Percentiles rank a stretch among this genome's conserved stretches.
Evolutionary conservation across 2,888 invertebrate genomes (phyloP).

Genomic region (Acrobeloides nanus): DNA sequence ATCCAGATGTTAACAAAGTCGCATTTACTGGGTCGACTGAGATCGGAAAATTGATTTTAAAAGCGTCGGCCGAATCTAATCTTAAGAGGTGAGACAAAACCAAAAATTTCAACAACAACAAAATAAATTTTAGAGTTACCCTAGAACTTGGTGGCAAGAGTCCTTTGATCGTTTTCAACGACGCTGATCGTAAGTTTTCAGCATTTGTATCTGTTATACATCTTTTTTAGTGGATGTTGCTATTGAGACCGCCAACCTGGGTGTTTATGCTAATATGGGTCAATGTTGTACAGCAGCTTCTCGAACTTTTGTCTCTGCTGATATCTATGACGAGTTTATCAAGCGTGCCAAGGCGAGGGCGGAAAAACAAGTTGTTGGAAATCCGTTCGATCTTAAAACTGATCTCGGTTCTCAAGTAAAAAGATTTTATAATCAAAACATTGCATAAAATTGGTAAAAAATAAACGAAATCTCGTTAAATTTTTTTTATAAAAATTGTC

Average conservation of each 20-base stretch:
- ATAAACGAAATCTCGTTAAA: too few relatives aligned
- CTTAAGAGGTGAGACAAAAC: slow-evolving; percentile 66
- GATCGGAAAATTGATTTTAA: slow-evolving; percentile 62
- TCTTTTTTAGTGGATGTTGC: slow-evolving; percentile 52
- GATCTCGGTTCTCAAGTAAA: slow-evolving; percentile 90
- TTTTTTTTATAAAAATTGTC: too few relatives aligned
- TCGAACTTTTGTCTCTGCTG: slow-evolving; percentile 76
- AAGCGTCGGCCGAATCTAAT: slow-evolving; percentile 69
- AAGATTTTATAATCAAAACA: too few relatives aligned
- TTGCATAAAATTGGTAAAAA: too few relatives aligned
- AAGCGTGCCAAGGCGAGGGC: slow-evolving; percentile 67
- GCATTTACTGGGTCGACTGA: slow-evolving; percentile 54
- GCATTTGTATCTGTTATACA: too few relatives aligned
- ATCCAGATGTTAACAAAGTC: slow-evolving; percentile 68
- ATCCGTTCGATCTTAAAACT: slow-evolving; percentile 73
- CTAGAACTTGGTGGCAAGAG: slow-evolving; percentile 83
- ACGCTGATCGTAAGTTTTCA: slow-evolving; percentile 45
- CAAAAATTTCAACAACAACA: too few relatives aligned
- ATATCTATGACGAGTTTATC: slow-evolving; percentile 18
- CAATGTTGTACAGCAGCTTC: slow-evolving; percentile 77
- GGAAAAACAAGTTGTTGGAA: slow-evolving; percentile 71
- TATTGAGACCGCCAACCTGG: slow-evolving; percentile 31
- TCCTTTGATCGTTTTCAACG: slow-evolving; percentile 71
- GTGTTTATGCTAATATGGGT: slow-evolving; percentile 47
- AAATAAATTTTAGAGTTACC: slow-evolving; percentile 60